Conservation (phyloP, 2,888 invertebrate genomes). For the Eretmocerus hayati region DNA sequence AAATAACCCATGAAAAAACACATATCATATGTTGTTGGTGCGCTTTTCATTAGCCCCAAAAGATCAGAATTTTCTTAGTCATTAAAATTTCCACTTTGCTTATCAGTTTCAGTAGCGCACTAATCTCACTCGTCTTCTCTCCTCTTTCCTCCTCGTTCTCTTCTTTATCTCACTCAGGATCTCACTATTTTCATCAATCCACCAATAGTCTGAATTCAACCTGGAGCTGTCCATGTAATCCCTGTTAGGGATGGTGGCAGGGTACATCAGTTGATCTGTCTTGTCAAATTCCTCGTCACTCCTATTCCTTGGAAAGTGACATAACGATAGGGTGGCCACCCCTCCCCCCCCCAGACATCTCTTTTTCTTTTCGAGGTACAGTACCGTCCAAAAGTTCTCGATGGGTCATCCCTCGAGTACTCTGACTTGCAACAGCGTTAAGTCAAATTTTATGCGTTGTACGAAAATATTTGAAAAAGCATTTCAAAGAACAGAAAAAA, state of each 20-base stretch:
- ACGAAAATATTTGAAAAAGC: constrained; percentile 11
- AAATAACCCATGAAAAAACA: too few relatives aligned
- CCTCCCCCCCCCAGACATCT: too few relatives aligned
- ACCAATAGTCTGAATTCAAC: background rate
- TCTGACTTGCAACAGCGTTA: background rate
- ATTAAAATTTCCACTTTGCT: too few relatives aligned
- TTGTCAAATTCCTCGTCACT: background rate
- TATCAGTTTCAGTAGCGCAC: too few relatives aligned
- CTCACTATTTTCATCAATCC: background rate
- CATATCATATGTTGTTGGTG: too few relatives aligned
- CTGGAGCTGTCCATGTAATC: background rate
- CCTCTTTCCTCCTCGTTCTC: background rate
- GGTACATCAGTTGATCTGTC: background rate
- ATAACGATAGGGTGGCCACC: background rate
- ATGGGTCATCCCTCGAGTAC: background rate
- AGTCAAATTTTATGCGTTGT: background rate
- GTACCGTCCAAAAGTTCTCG: background rate
- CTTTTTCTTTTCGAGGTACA: background rate
- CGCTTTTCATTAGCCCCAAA: too few relatives aligned
- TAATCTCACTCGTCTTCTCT: too few relatives aligned
- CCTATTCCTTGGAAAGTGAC: background rate
- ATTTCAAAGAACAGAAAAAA: too few relatives aligned
- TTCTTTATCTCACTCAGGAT: background rate
- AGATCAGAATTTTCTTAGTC: too few relatives aligned
- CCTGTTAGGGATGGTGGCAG: background rate